Base-by-base conservation (phyloP, 1,140 invertebrate species). In the Drosophila pseudoananassae region DNA sequence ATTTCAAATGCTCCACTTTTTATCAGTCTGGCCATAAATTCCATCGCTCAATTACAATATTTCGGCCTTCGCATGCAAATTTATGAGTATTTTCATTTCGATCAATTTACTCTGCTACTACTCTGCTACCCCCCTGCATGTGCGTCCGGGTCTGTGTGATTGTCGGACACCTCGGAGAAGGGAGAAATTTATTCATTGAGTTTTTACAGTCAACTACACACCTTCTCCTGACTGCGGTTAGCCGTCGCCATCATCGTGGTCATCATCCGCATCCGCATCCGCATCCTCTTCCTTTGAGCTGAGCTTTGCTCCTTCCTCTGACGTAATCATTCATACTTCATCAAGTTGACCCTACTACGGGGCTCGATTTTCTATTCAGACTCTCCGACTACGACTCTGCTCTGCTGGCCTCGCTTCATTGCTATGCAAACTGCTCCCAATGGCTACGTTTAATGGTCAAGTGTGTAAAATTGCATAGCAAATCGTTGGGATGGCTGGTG, bases 381-480 rank as follows among this genome's bases (percentile, higher is more conserved):
- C 47, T 43, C 46, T 43, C 46, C 36, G 45, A 43, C 40, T 36
- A 3, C 33, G 33, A 36, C 33, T 36, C 52, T 51, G 57, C 43
- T 63, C 33, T 56, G 47, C 56, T 63, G 43, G 58, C 61, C 61
- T 60, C 63, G 76, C 75, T 76, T 87, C 83, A 88, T 87, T 87
- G 83, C 83, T 87, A 87, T 87, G 83, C 83, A 87, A 88, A 87
- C 82, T 87, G 82, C 83, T 87, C 82, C 82, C 82, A 87, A 87
- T 88, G 83, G 82, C 83, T 88, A 83, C 83, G 83, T 88, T 89
- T 90, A 90, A 87, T 90, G 87, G 87, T 90, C 81, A 90, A 90
- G 82, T 90, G 87, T 87, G 87, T 90, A 90, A 90, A 90, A 90
- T 90, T 90, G 87, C 81, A 90, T 82, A 82, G 81, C 82, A 90